Evolutionary conservation across 1,140 invertebrate species (phyloP), one percentile per base, ranked within the genome.

Genomic region (Papilio machaon): DNA sequence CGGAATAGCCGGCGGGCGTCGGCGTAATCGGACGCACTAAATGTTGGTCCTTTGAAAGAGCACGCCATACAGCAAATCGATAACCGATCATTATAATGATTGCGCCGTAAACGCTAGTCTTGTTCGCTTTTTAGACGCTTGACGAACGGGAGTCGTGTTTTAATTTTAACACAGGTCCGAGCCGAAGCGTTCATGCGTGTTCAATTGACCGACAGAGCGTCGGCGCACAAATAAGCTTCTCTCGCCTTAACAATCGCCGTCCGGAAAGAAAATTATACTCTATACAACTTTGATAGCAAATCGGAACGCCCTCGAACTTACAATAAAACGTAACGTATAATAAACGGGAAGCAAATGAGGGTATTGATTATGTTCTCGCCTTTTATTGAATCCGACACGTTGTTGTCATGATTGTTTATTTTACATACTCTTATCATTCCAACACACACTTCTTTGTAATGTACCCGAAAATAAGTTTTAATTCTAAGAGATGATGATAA

Each of bases 51-150:
- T 92, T 91, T 88, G 87, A 85, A 90, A 86, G 87, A 90, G 89
- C 91, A 90, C 89, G 91, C 91, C 85, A 91, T 86, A 87, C 86
- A 87, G 83, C 86, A 91, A 94, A 93, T 94, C 92, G 92, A 94
- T 94, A 92, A 92, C 90, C 91, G 86, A 86, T 94, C 91, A 94
- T 94, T 94, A 94, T 91, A 93, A 92, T 93, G 91, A 94, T 92
- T 92, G 90, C 85, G 78, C 89, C 87, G 87, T 92, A 90, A 90
- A 91, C 88, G 88, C 88, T 83, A 87, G 81, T 88, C 86, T 88
- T 88, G 84, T 87, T 89, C 83, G 87, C 79, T 91, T 91, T 92
- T 87, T 82, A 84, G 83, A 82, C 80, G 86, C 80, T 91, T 89
- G 87, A 92, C 91, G 90, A 89, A 92, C 91, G 86, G 91, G 90